Evolutionary conservation across 2,797 vertebrate genomes (phyloP).

Genomic region (Peromyscus nudipes): DNA sequence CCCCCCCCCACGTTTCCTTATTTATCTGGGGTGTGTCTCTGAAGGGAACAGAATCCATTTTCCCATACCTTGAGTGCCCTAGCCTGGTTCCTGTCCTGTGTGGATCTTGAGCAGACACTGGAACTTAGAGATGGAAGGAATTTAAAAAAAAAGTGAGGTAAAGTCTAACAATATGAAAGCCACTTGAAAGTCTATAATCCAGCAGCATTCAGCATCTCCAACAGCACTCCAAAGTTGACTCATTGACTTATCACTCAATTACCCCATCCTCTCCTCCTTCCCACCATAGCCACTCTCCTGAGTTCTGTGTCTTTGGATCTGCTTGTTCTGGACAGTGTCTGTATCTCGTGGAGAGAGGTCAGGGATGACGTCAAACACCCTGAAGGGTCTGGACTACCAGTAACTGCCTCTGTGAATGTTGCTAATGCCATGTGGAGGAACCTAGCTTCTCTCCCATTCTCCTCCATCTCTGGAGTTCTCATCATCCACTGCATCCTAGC

Average conservation of each 20-base stretch:
- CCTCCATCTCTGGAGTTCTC: neutral
- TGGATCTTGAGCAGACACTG: neutral
- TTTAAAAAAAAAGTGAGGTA: neutral
- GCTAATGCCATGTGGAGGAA: rapidly evolving
- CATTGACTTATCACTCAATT: too few species aligned
- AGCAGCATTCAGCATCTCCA: neutral
- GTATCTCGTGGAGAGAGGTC: neutral
- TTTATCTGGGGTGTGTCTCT: neutral
- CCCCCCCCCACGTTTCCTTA: neutral
- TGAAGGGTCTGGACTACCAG: rapidly evolving
- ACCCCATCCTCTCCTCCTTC: rapidly evolving
- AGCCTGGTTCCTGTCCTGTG: neutral
- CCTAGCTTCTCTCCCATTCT: neutral
- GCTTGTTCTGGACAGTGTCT: neutral
- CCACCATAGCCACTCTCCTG: neutral
- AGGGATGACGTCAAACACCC: neutral
- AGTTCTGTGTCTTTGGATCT: neutral
- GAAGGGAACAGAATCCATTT: neutral
- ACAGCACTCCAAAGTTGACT: neutral
- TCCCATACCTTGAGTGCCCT: neutral
- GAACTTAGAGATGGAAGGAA: neutral
- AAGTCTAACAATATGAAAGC: constrained; percentile 20
- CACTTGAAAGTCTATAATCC: neutral
- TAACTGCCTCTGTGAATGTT: neutral
- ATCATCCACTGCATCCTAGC: rapidly evolving